Percentiles rank a stretch among this genome's conserved stretches.
phyloP scores from a whole-genome alignment of 1,140 invertebrate genomes.

The Pseudomyrmex pallidus region DNA sequence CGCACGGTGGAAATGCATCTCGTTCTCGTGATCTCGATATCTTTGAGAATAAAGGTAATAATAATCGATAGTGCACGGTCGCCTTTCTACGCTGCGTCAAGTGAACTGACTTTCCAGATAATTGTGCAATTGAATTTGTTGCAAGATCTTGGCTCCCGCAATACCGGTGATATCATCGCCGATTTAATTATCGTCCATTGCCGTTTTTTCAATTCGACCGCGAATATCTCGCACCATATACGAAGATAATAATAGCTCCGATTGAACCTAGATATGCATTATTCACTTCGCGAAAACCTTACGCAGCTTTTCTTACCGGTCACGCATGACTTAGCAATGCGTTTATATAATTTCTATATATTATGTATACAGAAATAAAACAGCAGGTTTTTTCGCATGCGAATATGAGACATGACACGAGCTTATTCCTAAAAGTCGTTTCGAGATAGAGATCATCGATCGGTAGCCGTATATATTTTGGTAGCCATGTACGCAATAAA shows the following conservation, averaged over 20 bases:
- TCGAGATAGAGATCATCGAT: constrained; percentile 65
- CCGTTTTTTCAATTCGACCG: constrained; percentile 29
- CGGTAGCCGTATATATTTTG: constrained; percentile 28
- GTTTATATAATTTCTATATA: too few species aligned
- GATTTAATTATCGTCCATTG: constrained; percentile 50
- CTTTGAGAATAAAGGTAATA: constrained; percentile 67
- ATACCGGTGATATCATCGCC: constrained; percentile 45
- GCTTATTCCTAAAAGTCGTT: constrained; percentile 69
- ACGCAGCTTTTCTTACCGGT: not conserved
- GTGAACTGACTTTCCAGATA: constrained; percentile 74
- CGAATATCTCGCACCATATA: constrained; percentile 19
- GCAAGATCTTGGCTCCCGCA: constrained; percentile 73
- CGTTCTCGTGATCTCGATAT: constrained; percentile 69
- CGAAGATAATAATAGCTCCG: constrained; percentile 22
- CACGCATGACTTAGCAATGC: not conserved
- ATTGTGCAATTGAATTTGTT: constrained; percentile 77
- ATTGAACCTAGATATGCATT: not conserved
- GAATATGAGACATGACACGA: constrained; percentile 69
- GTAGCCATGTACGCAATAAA: constrained; percentile 63
- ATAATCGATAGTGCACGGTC: constrained; percentile 60
- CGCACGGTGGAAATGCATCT: constrained; percentile 56
- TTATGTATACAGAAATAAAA: not conserved
- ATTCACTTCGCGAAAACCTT: not conserved
- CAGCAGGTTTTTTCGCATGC: constrained; percentile 62
- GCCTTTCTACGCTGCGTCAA: constrained; percentile 74